These are phyloP conservation scores for Melanostigma gelatinosum DNA, from an alignment of 2,113 vertebrate genomes.

Conservation along the genomic window DNA sequence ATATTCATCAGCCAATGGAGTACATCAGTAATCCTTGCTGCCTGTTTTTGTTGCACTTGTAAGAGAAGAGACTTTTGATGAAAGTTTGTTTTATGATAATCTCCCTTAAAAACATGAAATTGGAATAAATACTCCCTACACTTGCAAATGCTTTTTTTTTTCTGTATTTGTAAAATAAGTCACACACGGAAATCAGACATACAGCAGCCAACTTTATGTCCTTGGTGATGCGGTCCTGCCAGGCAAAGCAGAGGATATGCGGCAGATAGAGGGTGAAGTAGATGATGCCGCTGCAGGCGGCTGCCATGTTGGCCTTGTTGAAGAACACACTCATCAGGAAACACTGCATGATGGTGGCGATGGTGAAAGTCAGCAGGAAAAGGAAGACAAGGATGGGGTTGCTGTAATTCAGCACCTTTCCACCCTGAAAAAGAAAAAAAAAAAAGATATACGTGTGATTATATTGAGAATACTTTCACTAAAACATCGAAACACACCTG, in stretches of 20 bases:
- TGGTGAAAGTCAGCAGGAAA: conserved; percentile 91
- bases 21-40: background rate
- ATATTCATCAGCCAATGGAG: background rate
- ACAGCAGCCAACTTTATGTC: conserved; percentile 88
- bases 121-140: background rate
- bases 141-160: background rate
- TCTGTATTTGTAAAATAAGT: background rate
- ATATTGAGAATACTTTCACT: background rate
- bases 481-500: background rate
- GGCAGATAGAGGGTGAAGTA: conserved; percentile 98
- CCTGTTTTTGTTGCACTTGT: background rate
- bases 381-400: conserved; percentile 90
- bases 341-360: conserved; percentile 92
- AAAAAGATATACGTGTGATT: background rate
- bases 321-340: conserved; percentile 97
- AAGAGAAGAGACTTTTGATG: background rate
- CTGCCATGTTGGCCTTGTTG: conserved; percentile 96
- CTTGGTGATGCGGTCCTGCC: conserved; percentile 92
- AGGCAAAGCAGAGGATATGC: conserved; percentile 92
- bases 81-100: background rate
- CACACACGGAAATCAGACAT: conserved; percentile 18
- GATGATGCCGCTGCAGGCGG: conserved; percentile 94
- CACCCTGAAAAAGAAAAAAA: conserved; percentile 79
- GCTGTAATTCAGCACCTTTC: conserved; percentile 93
- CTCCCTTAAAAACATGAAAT: background rate